A percentile compares a stretch with the other conserved stretches of the same genome.
These are phyloP conservation scores for Nomada ferruginata DNA, from an alignment of 2,888 invertebrate genomes.

Conservation along the genomic window DNA sequence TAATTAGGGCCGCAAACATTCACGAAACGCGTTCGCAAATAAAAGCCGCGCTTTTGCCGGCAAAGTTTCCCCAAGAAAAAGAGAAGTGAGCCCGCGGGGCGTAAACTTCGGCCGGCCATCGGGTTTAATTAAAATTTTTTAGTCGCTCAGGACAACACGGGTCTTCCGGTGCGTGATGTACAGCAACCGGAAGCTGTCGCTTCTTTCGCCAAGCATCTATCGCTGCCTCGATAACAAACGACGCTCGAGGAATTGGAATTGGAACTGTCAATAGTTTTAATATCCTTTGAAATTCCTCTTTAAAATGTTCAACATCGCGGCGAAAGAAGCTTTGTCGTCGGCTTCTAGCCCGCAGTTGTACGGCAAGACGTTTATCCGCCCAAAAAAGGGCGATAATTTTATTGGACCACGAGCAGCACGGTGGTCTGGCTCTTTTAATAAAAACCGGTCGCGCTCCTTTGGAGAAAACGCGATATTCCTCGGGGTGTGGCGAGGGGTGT, in stretches of 20 bases:
- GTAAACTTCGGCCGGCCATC: constrained; percentile 23
- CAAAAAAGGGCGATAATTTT: constrained; percentile 15
- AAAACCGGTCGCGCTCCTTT: constrained; percentile 21
- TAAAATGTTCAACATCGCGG: not conserved
- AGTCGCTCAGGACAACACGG: constrained; percentile 12
- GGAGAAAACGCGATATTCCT: constrained; percentile 32
- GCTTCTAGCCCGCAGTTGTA: not conserved
- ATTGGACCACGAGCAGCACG: not conserved
- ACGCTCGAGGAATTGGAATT: too few species aligned
- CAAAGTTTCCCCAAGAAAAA: constrained; percentile 39
- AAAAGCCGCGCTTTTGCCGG: constrained; percentile 21
- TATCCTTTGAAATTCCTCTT: not conserved
- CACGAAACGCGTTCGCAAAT: constrained; percentile 41
- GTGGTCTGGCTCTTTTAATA: constrained; percentile 29
- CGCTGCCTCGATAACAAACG: too few species aligned
- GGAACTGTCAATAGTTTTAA: too few species aligned
- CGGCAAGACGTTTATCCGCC: not conserved
- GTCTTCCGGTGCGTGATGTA: not conserved
- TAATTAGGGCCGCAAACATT: constrained; percentile 56
- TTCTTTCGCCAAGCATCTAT: not conserved
- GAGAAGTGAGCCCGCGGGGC: constrained; percentile 16
- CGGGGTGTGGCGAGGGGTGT: not conserved
- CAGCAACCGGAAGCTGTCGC: not conserved
- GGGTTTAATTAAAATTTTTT: constrained; percentile 53
- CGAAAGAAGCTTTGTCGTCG: not conserved